phyloP scores from a whole-genome alignment of 2,797 vertebrate species.

The Salarias fasciatus region DNA sequence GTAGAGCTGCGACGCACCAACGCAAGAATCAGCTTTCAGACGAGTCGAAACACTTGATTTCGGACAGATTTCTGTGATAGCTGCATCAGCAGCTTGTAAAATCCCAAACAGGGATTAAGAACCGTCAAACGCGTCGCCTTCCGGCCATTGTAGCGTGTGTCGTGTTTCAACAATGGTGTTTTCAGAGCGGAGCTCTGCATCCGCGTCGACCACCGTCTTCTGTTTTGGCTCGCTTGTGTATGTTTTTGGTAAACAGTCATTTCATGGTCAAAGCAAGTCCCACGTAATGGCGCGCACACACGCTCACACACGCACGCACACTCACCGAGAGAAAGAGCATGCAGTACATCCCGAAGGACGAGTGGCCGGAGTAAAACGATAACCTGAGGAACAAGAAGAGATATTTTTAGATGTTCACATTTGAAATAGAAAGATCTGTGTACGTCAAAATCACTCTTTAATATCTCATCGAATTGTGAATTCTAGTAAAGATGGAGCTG shows the following conservation, averaged over 20 bases:
- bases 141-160: conserved; percentile 34
- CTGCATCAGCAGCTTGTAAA: background rate
- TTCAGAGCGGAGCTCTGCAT: background rate
- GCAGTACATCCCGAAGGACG: conserved; percentile 98
- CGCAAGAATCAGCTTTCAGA: background rate
- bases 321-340: conserved; percentile 98
- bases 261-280: conserved; percentile 11
- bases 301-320: conserved; percentile 40
- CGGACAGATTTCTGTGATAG: background rate
- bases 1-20: conserved; percentile 84
- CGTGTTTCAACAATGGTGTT: conserved; percentile 57
- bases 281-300: conserved; percentile 1
- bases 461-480: too few species aligned
- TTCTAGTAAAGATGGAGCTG: too few species aligned
- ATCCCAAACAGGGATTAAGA: conserved; percentile 10
- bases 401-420: too few species aligned
- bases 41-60: background rate
- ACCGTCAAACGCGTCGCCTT: conserved; percentile 19
- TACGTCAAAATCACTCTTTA: too few species aligned
- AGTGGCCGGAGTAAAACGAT: conserved; percentile 98
- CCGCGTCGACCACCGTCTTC: conserved; percentile 6
- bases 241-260: conserved; percentile 39
- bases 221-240: conserved; percentile 33
- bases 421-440: too few species aligned
- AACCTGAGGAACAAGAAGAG: conserved; percentile 79